Base-by-base conservation (phyloP, 2,797 vertebrate species). In the Prionace glauca region DNA sequence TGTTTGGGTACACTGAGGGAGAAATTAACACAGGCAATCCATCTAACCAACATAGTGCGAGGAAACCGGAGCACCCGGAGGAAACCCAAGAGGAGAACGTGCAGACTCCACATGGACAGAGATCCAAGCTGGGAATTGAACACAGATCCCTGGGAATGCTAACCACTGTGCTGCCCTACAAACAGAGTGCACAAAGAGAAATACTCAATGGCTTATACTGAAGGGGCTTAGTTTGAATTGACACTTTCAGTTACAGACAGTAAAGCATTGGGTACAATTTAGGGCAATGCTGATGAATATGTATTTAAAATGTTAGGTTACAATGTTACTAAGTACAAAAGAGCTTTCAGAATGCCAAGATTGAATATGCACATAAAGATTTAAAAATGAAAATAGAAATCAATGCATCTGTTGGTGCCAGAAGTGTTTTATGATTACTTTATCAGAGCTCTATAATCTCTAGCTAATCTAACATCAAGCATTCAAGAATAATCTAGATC, bases 401-500 rank as follows among this genome's bases (percentile, higher is more conserved):
- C 93, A 77, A 95, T 87, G 50, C 86, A 87, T 56, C 74, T 95
- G 24, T n/a, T 95, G 41, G 16, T 56, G 71, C 71, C 93, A 50
- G 32, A 84, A 77, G 93, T 95, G 77, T 77, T 91, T 95, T 74
- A 74, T 95, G 93, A 95, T 29, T 56, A 72, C 67, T 94, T 94
- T 36, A 45, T n/a, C 36, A 94, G 71, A 95, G 29, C 93, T 95
- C 41, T 74, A n/a, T 77, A 95, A 95, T 95, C 93, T 77, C 71
- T 32, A 32, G 26, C 72, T 74, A 95, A 95, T 77, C 93, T 56
- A 50, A 77, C 32, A 77, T 95, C 93, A 95, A 95, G 45, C 93
- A 77, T 95, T 95, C 93, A 95, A 74, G 71, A 71, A 95, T 74
- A 95, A 95, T 74, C 93, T 56, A 95, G 93, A 95, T 95, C 26